Evolutionary conservation across 2,888 invertebrate genomes (phyloP), one percentile per base, ranked within the genome.

Genomic region (Boloria euphrosyne): DNA sequence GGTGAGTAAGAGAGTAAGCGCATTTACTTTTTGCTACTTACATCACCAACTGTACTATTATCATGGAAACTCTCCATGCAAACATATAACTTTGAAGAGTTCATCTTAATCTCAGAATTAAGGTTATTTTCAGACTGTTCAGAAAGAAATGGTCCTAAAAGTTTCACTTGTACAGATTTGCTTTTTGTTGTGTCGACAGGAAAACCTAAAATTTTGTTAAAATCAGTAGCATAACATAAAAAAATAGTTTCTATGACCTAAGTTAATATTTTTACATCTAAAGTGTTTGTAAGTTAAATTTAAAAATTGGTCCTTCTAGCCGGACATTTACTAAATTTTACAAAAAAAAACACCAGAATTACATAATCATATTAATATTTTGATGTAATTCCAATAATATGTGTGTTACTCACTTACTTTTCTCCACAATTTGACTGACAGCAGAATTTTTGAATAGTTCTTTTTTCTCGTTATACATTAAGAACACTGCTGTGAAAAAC

Each of bases 401-500:
- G 22, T 18, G 13, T 50, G 4, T 50, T 63, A 13, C 91, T 89
- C 70, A 82, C 93, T 84, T 78, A 68, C 68, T 53, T 68, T 66
- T 66, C 46, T 68, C 68, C 31, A 63, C 60, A 43, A 43, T 50
- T 0, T 50, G 17, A n/a, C 62, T 60, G 68, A 96, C 89, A 5
- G 94, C 94, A 0, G 96, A 89, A 76, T 95, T 94, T 75, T 94
- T 94, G 66, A 92, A 86, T 18, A 92, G 83, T 59, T 93, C 90
- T 18, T 94, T 90, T 76, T 93, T 95, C 75, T 95, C 96, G 70
- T 93, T 94, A 76, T 94, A 95, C 74, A 93, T 90, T 86, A 96
- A 94, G 70, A 96, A 92, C 7, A 94, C 92, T 2, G 92, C 90
- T 0, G 95, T 95, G 78, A 96, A 96, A 71, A 94, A 87, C 1